These are phyloP conservation scores for Pteronotus mesoamericanus DNA, from an alignment of 2,797 vertebrate species.

Conservation along the genomic window DNA sequence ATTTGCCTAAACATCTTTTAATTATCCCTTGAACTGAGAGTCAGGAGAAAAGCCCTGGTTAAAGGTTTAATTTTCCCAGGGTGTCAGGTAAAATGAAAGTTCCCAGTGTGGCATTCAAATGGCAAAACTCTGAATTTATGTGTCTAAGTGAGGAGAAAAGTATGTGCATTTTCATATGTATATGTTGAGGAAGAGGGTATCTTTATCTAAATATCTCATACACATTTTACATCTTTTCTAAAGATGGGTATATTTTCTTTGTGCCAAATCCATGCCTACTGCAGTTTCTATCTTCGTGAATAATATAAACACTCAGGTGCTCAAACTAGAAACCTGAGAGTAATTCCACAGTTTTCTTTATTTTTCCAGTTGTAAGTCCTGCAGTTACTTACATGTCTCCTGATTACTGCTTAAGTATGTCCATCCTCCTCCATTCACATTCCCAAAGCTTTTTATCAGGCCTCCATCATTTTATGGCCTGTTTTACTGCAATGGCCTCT, in stretches of 20 bases:
- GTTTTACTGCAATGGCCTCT: neutral
- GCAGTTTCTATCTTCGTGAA: neutral
- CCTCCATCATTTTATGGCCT: neutral
- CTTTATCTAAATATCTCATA: neutral
- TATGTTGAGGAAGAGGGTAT: neutral
- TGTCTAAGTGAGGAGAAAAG: neutral
- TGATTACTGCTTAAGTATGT: neutral
- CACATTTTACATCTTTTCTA: neutral
- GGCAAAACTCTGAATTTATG: neutral
- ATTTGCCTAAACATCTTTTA: neutral
- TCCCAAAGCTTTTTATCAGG: neutral
- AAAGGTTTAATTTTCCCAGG: neutral
- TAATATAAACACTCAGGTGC: neutral
- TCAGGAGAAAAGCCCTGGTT: neutral
- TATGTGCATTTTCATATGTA: neutral
- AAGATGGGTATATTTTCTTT: neutral
- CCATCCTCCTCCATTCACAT: neutral
- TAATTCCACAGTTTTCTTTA: neutral
- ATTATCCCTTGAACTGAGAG: neutral
- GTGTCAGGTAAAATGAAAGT: neutral
- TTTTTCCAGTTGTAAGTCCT: neutral
- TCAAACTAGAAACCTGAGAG: neutral
- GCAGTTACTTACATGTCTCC: neutral
- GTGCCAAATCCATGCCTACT: neutral
- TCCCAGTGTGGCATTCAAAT: neutral